Percentiles rank a stretch among this genome's conserved stretches.
phyloP scores from a whole-genome alignment of 2,888 invertebrate genomes.

The Lasiommata megera region DNA sequence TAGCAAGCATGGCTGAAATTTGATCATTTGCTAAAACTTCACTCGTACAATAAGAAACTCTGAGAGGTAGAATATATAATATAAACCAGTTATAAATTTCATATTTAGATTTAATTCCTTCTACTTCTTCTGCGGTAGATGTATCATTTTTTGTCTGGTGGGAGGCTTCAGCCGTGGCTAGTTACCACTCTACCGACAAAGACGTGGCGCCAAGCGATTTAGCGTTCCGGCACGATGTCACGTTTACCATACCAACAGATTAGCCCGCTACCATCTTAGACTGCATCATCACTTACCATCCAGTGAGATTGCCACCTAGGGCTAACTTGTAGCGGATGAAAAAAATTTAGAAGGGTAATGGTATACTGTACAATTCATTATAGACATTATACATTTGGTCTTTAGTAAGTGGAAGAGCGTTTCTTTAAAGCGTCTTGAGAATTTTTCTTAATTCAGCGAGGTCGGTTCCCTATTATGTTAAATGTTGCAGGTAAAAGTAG shows the following conservation, averaged over 20 bases:
- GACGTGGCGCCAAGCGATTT: too few species aligned
- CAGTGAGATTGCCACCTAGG: too few species aligned
- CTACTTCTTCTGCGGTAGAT: slow-evolving; percentile 49
- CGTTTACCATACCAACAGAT: too few species aligned
- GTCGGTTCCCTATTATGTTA: slow-evolving; percentile 39
- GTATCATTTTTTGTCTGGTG: too few species aligned
- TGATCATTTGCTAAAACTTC: slow-evolving; percentile 50
- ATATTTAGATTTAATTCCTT: slow-evolving; percentile 56
- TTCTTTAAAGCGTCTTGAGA: slow-evolving; percentile 45
- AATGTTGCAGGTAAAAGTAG: slow-evolving; percentile 46
- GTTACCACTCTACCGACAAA: too few species aligned
- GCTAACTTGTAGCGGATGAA: too few species aligned
- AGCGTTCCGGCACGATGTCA: too few species aligned
- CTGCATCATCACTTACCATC: too few species aligned
- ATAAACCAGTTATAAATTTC: slow-evolving; percentile 57
- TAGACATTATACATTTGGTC: slow-evolving; percentile 53
- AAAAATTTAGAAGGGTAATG: slow-evolving; percentile 54
- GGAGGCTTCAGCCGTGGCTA: too few species aligned
- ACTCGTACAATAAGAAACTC: slow-evolving; percentile 33
- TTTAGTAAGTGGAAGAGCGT: slow-evolving; percentile 44
- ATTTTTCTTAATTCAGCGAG: slow-evolving; percentile 50
- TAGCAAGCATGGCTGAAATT: slow-evolving; percentile 49
- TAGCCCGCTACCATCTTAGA: too few species aligned
- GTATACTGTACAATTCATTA: slow-evolving; percentile 50
- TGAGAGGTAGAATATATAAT: slow-evolving; percentile 48